These are phyloP conservation scores for Petrocephalus sullivani DNA, from an alignment of 2,797 vertebrate species.

Conservation along the genomic window DNA sequence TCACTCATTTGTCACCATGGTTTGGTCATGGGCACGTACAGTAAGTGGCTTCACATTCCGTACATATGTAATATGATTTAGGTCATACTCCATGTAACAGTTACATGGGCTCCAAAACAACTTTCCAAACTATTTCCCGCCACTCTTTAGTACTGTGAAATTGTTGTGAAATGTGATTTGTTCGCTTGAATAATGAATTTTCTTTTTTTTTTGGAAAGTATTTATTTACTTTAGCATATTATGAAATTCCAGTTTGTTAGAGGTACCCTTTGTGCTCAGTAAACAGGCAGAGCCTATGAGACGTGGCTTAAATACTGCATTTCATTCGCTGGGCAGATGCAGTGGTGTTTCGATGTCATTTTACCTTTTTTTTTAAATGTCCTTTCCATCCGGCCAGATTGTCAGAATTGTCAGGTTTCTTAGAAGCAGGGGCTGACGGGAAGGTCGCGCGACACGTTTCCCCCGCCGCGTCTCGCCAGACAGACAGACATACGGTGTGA, in stretches of 20 bases:
- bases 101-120: neutral
- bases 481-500: neutral
- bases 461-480: neutral
- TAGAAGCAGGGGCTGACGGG: neutral
- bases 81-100: neutral
- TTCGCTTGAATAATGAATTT: neutral
- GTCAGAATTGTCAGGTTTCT: neutral
- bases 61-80: neutral
- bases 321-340: neutral
- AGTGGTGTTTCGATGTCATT: neutral
- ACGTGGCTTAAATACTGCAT: neutral
- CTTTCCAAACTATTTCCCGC: neutral
- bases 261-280: neutral
- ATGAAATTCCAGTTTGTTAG: neutral
- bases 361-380: neutral
- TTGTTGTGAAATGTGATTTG: neutral
- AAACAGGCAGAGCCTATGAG: neutral
- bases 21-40: neutral
- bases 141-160: neutral
- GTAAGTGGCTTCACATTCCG: neutral
- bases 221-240: constrained; percentile 1
- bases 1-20: neutral
- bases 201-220: neutral
- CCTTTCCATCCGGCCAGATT: neutral
- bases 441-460: neutral